Evolutionary conservation across 2,797 vertebrate genomes (phyloP).

Genomic region (Astyanax mexicanus): DNA sequence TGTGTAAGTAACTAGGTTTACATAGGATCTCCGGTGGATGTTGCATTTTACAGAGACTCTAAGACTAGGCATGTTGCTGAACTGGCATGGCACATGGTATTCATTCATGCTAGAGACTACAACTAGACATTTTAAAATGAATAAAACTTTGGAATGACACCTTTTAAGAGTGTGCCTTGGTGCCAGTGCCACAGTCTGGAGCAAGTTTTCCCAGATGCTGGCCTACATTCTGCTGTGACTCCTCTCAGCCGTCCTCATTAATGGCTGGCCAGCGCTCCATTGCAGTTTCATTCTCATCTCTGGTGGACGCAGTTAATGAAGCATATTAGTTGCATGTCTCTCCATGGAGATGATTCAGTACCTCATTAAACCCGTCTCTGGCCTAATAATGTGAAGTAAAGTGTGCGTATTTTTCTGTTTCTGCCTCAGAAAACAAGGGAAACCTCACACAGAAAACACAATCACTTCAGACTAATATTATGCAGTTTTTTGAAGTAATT

Average conservation of each 20-base stretch:
- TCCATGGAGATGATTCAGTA: constrained; percentile 32
- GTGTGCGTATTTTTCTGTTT: constrained; percentile 2
- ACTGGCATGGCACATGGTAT: too few species aligned
- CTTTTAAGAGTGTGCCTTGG: too few species aligned
- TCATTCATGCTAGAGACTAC: too few species aligned
- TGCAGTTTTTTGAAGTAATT: not conserved
- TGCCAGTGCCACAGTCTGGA: not conserved
- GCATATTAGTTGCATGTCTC: constrained; percentile 26
- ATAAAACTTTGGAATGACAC: too few species aligned
- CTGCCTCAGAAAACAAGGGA: not conserved
- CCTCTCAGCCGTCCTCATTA: constrained; percentile 41
- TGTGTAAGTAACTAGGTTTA: too few species aligned
- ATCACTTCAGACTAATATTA: not conserved
- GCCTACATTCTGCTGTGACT: constrained; percentile 13
- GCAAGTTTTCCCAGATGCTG: constrained; percentile 13
- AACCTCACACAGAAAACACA: not conserved
- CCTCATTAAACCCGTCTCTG: constrained; percentile 19
- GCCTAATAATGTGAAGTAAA: constrained; percentile 3
- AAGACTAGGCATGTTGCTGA: too few species aligned
- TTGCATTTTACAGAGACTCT: too few species aligned
- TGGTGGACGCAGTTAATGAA: constrained; percentile 30
- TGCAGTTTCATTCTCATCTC: constrained; percentile 38
- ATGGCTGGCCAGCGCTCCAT: not conserved
- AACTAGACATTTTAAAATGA: too few species aligned
- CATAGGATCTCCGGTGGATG: too few species aligned